Evolutionary conservation across 2,888 invertebrate genomes (phyloP).

Genomic region (Podotricha telesiphe): DNA sequence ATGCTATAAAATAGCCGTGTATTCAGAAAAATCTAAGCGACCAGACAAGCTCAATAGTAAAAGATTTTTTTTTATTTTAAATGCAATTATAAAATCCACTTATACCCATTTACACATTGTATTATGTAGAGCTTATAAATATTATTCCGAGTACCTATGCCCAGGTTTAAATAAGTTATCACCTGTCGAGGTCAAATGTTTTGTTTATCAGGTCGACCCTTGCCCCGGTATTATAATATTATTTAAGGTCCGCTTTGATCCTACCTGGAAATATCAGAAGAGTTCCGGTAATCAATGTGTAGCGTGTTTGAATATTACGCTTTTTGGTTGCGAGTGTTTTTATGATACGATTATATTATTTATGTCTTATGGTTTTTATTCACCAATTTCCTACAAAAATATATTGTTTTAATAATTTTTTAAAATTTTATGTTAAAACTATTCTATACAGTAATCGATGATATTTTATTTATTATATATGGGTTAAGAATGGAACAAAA

Average conservation of each 20-base stretch:
- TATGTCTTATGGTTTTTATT: neutral
- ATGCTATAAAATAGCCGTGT: no score
- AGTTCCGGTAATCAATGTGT: neutral
- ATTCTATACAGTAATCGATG: no score
- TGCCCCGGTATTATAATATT: conserved; percentile 32
- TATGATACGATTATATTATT: neutral
- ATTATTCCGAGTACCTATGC: conserved; percentile 30
- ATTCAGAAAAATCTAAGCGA: no score
- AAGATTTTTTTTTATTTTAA: neutral
- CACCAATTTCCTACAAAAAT: neutral
- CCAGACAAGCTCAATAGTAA: no score
- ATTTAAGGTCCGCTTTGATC: conserved; percentile 27
- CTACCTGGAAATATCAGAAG: conserved; percentile 5
- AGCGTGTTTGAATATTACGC: neutral
- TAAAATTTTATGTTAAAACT: no score
- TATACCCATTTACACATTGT: neutral
- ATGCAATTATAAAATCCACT: neutral
- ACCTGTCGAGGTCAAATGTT: conserved; percentile 42
- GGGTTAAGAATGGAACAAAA: no score
- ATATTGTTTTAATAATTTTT: no score
- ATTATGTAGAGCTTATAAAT: neutral
- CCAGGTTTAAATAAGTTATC: conserved; percentile 42
- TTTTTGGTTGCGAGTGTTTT: neutral
- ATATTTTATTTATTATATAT: no score
- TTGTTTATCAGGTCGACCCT: conserved; percentile 41